These are phyloP conservation scores for Lytechinus variegatus DNA, from an alignment of 35 echinoderm and acorn worm genomes.

Conservation along the genomic window DNA sequence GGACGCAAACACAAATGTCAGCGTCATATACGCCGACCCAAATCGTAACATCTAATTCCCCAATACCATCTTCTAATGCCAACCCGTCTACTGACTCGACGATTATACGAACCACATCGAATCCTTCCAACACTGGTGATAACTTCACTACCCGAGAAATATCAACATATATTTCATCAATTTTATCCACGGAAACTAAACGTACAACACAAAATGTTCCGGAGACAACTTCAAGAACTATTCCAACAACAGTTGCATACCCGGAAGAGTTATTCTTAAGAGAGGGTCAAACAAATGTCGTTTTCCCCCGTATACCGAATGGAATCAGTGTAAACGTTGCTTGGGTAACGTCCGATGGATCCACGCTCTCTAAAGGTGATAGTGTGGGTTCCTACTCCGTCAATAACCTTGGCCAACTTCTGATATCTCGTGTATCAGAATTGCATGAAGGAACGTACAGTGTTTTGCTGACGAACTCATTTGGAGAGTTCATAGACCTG, in stretches of 20 bases:
- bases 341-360: neutral
- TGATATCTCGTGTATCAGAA: neutral
- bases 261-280: neutral
- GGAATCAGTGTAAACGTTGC: neutral
- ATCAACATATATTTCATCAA: neutral
- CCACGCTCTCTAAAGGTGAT: neutral
- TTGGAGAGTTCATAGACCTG: neutral
- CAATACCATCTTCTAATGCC: neutral
- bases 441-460: neutral
- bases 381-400: neutral
- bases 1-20: no score
- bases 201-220: neutral
- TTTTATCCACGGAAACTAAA: neutral
- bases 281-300: neutral
- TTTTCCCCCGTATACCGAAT: neutral
- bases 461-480: neutral
- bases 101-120: neutral
- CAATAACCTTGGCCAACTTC: neutral
- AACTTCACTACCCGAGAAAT: neutral
- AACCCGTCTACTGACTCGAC: neutral
- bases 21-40: neutral
- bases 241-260: neutral
- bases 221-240: neutral
- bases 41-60: neutral
- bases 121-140: neutral